Conservation (phyloP, 2,888 invertebrate genomes). For the Yponomeuta evonymella region DNA sequence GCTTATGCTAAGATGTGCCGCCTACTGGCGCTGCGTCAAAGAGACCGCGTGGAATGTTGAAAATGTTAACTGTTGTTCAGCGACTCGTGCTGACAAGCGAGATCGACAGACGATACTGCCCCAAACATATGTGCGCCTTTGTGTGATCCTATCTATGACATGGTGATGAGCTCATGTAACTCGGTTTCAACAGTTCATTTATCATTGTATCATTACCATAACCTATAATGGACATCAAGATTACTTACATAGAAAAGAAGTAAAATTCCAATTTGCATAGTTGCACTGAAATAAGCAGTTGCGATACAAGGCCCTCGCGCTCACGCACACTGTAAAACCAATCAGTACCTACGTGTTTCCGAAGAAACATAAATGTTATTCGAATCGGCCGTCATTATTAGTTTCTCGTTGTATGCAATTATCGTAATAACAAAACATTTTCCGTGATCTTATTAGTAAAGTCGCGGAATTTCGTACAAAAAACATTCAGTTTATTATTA, state of each 20-base stretch:
- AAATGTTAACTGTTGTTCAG: constrained; percentile 58
- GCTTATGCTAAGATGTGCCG: neutral
- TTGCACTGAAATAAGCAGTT: neutral
- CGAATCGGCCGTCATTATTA: neutral
- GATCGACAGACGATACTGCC: constrained; percentile 17
- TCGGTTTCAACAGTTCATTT: neutral
- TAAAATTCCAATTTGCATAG: neutral
- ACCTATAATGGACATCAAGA: neutral
- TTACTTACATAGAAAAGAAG: neutral
- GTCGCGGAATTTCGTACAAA: neutral
- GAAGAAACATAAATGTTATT: neutral
- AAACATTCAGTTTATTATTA: neutral
- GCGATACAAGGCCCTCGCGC: neutral
- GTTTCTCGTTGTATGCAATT: neutral
- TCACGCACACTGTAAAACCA: neutral
- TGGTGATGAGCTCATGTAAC: neutral
- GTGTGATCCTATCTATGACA: constrained; percentile 4
- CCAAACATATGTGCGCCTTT: neutral
- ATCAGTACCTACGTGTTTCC: neutral
- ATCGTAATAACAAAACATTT: neutral
- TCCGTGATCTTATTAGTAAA: neutral
- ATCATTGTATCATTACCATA: neutral
- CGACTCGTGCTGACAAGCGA: constrained; percentile 22
- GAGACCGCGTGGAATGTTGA: constrained; percentile 52
- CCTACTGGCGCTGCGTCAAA: constrained; percentile 33